Evolutionary conservation across 2,113 vertebrate genomes (phyloP), one percentile per base, ranked within the genome.

Genomic region (Megaleporinus macrocephalus): DNA sequence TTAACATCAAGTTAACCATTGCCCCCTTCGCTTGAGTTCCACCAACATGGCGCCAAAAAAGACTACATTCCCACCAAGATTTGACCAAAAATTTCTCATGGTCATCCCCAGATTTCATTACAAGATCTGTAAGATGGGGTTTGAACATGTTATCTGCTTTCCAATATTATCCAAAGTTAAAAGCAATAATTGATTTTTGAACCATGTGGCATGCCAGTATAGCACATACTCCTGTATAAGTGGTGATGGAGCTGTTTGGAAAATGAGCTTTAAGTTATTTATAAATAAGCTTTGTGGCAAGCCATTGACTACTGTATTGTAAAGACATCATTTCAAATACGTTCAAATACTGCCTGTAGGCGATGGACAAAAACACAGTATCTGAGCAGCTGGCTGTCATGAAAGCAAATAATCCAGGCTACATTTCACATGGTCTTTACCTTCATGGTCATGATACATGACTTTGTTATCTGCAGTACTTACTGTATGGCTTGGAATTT

Each of bases 401-500:
- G 20, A 78, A 68, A 78, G 36, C 51, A 59, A 14, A 44, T 44
- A 2, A 70, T 13, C 57, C 0, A 79, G 63, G 65, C 22, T 27
- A 44, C 30, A 79, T 53, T 79, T 29, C 51, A 71, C n/a, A 69
- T 49, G 33, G n/a, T n/a, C n/a, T 13, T 9, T 41, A 24, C 33
- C 22, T 70, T 6, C 20, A 70, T 70, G 49, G 51, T 47, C 36
- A 44, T 44, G 41, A 15, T 70, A 49, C 9, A 63, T 44, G 44
- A 36, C n/a, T 73, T 73, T 78, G 74, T 53, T 78, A 22, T 62
- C 27, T 62, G 41, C n/a, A 62, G 36, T 61, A 55, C 5, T 41
- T 33, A 80, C 18, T 14, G 4, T 72, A 62, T 57, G 13, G n/a
- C 59, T 81, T 78, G 73, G 72, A 51, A 81, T 78, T 47, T 27